Evolutionary conservation across 2,888 invertebrate genomes (phyloP).

Genomic region (Dicranocentrus wangi): DNA sequence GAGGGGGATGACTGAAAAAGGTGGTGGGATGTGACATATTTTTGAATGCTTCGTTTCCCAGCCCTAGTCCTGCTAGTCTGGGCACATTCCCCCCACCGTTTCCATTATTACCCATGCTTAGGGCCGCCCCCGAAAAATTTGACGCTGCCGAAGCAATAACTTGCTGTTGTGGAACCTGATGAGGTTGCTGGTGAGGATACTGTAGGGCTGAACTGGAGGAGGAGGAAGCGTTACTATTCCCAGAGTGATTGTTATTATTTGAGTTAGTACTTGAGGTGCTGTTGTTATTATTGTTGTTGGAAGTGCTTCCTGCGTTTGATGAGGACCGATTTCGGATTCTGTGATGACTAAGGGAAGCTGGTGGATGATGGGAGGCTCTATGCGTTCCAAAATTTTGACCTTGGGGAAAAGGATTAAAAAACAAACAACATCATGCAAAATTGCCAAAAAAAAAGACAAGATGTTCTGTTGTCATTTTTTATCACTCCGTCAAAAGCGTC

Average conservation of each 20-base stretch:
- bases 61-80: slow-evolving; percentile 4
- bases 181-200: slow-evolving; percentile 60
- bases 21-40: slow-evolving; percentile 9
- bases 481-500: no score
- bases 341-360: slow-evolving; percentile 52
- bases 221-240: background rate
- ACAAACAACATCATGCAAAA: slow-evolving; percentile 3
- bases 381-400: slow-evolving; percentile 65
- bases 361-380: slow-evolving; percentile 47
- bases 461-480: no score
- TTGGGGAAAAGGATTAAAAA: slow-evolving; percentile 7
- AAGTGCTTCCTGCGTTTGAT: slow-evolving; percentile 32
- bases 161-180: slow-evolving; percentile 52
- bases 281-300: slow-evolving; percentile 35
- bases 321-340: slow-evolving; percentile 43
- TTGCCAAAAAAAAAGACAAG: no score
- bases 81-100: background rate
- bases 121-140: no score
- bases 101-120: no score
- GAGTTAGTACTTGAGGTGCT: background rate
- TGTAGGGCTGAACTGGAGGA: slow-evolving; percentile 30
- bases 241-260: slow-evolving; percentile 40
- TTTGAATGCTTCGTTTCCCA: slow-evolving; percentile 1
- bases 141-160: slow-evolving; percentile 10
- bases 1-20: slow-evolving; percentile 39